phyloP scores from a whole-genome alignment of 1,140 invertebrate genomes.

The Zaprionus capensis region DNA sequence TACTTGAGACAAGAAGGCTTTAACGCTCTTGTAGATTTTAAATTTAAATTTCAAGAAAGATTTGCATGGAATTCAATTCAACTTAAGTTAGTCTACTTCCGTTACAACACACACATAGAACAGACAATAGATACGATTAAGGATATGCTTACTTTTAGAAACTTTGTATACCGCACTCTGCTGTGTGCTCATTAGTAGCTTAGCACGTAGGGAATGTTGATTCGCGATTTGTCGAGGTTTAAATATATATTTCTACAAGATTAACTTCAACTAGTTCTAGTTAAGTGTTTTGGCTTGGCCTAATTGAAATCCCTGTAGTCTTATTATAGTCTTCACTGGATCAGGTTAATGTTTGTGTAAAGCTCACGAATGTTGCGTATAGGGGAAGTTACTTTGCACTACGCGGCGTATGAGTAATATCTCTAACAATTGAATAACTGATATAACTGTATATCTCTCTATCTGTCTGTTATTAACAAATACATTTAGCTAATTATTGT shows the following conservation, averaged over 20 bases:
- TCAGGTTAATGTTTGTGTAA: constrained; percentile 42
- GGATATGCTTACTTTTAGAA: constrained; percentile 71
- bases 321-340: constrained; percentile 18
- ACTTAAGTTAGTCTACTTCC: constrained; percentile 1
- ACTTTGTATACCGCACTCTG: constrained; percentile 51
- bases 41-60: not conserved
- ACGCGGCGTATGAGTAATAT: constrained; percentile 43
- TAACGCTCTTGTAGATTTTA: not conserved
- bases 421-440: not conserved
- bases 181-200: constrained; percentile 11
- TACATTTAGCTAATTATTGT: constrained; percentile 7
- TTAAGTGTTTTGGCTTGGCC: constrained; percentile 18
- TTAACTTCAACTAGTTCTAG: not conserved
- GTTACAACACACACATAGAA: constrained; percentile 17
- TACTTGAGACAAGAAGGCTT: not conserved
- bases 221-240: constrained; percentile 15
- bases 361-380: constrained; percentile 42
- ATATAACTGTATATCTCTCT: not conserved
- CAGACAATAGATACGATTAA: constrained; percentile 18
- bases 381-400: constrained; percentile 28
- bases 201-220: constrained; percentile 16
- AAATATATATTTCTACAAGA: constrained; percentile 9
- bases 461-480: not conserved
- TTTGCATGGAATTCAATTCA: not conserved
- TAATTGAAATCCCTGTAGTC: constrained; percentile 58